Percentiles rank a stretch among this genome's conserved stretches.
Evolutionary conservation across 2,888 invertebrate genomes (phyloP).

Genomic region (Erebia palarica): DNA sequence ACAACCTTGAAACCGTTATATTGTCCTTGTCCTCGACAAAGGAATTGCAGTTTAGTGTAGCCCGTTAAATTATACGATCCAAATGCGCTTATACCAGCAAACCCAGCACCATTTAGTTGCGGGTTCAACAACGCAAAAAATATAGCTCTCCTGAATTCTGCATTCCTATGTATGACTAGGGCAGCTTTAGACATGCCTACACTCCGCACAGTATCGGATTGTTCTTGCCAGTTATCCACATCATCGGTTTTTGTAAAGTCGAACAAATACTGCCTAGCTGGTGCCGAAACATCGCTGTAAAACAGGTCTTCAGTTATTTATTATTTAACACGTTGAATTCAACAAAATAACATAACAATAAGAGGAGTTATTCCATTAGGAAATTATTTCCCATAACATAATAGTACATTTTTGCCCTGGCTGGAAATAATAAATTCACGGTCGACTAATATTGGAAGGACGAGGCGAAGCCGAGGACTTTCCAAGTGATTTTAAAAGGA

Average conservation of each 20-base stretch:
- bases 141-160: conserved; percentile 82
- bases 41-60: conserved; percentile 74
- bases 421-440: too few relatives aligned
- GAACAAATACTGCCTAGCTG: conserved; percentile 70
- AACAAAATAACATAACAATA: neutral
- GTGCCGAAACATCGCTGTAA: conserved; percentile 49
- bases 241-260: conserved; percentile 81
- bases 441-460: too few relatives aligned
- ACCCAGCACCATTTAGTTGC: conserved; percentile 86
- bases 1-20: conserved; percentile 83
- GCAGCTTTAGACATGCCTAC: conserved; percentile 86
- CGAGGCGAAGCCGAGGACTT: too few relatives aligned
- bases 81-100: conserved; percentile 82
- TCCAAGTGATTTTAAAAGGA: too few relatives aligned
- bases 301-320: neutral
- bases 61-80: conserved; percentile 76
- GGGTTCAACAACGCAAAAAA: conserved; percentile 85
- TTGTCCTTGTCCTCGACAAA: conserved; percentile 83
- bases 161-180: conserved; percentile 82
- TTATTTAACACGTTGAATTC: neutral
- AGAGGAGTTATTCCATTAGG: neutral
- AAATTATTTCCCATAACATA: too few relatives aligned
- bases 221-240: conserved; percentile 83
- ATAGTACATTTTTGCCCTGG: too few relatives aligned
- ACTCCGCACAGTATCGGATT: conserved; percentile 84